Evolutionary conservation across 2,888 invertebrate species (phyloP), one percentile per base, ranked within the genome.

Genomic region (Alsophila aescularia): DNA sequence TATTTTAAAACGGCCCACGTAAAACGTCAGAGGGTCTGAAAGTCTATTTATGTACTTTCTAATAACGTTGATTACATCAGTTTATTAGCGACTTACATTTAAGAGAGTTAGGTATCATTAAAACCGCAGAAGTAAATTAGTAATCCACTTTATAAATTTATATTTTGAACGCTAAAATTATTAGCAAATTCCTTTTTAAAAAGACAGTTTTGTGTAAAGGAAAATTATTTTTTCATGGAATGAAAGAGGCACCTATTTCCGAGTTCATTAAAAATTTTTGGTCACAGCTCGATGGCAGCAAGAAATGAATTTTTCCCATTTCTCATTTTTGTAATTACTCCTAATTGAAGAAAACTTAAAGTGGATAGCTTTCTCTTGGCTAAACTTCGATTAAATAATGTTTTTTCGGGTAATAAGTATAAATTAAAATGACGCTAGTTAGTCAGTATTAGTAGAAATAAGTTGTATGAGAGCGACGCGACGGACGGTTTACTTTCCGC

Each of bases 291-390:
- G 73, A 81, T 82, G 75, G 77, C 69, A 72, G 72, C 70, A 70
- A 72, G 70, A 77, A 61, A 77, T 78, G 75, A 89, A 88, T 83
- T 89, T 89, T 88, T 79, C 77, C 78, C 84, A 85, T 87, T 86
- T 85, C 81, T 87, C 84, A 86, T 86, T 87, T 84, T 78, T 69
- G 69, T 85, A 87, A 88, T 87, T 81, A 85, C 77, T 77, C 67
- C 67, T 81, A 81, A 85, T 83, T 83, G 73, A 79, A 79, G 77
- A 72, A 74, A 77, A 72, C 66, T 66, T 71, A 66, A 74, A 73
- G 63, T 69, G 63, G 56, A 64, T 66, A 64, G 58, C 66, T 52
- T 64, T 58, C 56, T 58, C 51, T 58, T 44, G 56, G 52, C 52
- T 52, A 59, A 62, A 70, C 60, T 43, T 41, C 49, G 40, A 48